Evolutionary conservation across 2,113 vertebrate species (phyloP).

Genomic region (Chlorodrepanis virens): DNA sequence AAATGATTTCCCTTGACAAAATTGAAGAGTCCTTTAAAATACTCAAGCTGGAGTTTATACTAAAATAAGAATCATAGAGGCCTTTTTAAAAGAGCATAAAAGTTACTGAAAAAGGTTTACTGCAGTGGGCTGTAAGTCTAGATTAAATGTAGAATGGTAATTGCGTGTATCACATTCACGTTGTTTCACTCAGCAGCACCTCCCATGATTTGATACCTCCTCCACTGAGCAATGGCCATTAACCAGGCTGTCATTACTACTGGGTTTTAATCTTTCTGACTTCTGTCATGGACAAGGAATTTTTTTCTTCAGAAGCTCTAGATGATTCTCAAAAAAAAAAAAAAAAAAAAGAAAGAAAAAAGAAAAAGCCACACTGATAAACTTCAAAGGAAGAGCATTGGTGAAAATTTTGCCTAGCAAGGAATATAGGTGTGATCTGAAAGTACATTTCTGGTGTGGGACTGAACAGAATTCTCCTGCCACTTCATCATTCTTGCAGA

Average conservation of each 20-base stretch:
- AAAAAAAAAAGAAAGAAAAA: neutral
- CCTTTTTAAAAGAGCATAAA: neutral
- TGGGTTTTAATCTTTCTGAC: neutral
- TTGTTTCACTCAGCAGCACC: neutral
- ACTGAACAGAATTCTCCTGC: neutral
- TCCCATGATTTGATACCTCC: accelerated
- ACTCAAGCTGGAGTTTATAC: neutral
- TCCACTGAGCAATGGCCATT: neutral
- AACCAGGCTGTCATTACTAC: neutral
- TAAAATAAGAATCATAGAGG: neutral
- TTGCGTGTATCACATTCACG: neutral
- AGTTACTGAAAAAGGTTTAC: neutral
- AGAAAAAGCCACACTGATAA: neutral
- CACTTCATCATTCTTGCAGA: neutral
- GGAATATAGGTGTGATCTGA: neutral
- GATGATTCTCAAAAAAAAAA: neutral
- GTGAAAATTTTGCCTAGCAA: neutral
- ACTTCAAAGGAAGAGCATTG: neutral
- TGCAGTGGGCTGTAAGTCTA: neutral
- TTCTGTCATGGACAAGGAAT: neutral
- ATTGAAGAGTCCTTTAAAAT: neutral
- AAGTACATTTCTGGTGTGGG: neutral
- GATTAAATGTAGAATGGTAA: neutral
- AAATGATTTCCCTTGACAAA: neutral
- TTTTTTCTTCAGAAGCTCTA: neutral